A percentile compares a stretch with the other conserved stretches of the same genome.
These are phyloP conservation scores for Cryptotermes secundus DNA, from an alignment of 1,140 invertebrate genomes.

Conservation along the genomic window DNA sequence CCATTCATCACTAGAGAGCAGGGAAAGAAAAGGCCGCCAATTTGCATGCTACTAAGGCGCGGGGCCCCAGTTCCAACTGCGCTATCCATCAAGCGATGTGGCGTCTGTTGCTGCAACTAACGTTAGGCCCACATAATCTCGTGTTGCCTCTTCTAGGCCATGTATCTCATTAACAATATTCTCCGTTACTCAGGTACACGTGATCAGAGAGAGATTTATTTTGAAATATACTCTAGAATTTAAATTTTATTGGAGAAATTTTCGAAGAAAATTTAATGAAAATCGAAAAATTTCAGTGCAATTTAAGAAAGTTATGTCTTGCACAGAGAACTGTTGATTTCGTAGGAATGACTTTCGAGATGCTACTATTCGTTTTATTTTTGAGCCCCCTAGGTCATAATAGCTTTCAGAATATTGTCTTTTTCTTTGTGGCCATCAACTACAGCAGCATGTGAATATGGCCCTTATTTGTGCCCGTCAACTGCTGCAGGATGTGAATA, in stretches of 20 bases:
- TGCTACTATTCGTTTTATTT: too few species aligned
- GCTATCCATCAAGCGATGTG: conserved; percentile 20
- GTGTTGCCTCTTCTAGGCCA: neutral
- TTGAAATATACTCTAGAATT: neutral
- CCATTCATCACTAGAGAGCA: conserved; percentile 23
- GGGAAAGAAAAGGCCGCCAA: conserved; percentile 6
- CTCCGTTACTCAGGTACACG: neutral
- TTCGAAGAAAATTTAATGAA: too few species aligned
- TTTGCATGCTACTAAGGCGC: neutral
- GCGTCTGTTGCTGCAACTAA: neutral
- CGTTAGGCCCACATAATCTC: neutral
- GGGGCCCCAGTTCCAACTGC: neutral
- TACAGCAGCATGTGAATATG: too few species aligned
- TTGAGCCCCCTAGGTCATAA: too few species aligned
- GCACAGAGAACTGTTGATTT: too few species aligned
- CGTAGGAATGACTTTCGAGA: too few species aligned
- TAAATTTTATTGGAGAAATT: neutral
- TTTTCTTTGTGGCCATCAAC: too few species aligned
- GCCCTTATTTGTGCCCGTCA: too few species aligned
- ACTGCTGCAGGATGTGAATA: too few species aligned
- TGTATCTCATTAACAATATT: neutral
- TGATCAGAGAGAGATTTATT: neutral
- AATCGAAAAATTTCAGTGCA: too few species aligned
- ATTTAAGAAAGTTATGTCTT: too few species aligned
- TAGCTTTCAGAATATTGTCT: too few species aligned